Conservation (phyloP, 1,140 invertebrate genomes). For the Trichomalopsis sarcophagae region DNA sequence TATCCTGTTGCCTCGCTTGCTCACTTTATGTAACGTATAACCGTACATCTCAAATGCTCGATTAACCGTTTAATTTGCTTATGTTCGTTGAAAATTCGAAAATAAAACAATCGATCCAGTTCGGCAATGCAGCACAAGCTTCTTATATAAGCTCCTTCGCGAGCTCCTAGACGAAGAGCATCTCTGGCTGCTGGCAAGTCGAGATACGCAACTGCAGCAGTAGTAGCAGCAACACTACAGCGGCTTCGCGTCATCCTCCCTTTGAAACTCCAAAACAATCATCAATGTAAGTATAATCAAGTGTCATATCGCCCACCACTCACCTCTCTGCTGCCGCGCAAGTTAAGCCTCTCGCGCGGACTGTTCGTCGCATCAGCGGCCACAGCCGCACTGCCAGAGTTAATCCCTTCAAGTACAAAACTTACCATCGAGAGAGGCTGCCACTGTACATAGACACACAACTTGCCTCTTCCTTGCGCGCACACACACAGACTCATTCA, state of each 20-base stretch:
- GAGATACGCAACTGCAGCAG: background rate
- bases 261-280: slow-evolving; percentile 38
- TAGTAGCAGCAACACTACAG: background rate
- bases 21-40: too few species aligned
- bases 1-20: too few species aligned
- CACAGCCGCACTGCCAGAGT: slow-evolving; percentile 14
- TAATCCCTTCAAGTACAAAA: slow-evolving; percentile 37
- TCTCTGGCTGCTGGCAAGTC: background rate
- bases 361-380: slow-evolving; percentile 29
- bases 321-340: background rate
- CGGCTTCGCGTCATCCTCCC: background rate
- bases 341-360: background rate
- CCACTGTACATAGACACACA: background rate
- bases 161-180: background rate
- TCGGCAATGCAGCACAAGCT: background rate
- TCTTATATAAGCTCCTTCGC: background rate
- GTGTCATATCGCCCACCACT: background rate
- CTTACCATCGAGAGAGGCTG: background rate
- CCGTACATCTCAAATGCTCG: too few species aligned
- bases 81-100: background rate
- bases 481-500: background rate
- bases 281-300: slow-evolving; percentile 20
- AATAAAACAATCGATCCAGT: background rate
- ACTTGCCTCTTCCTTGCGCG: background rate
- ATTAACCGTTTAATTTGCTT: too few species aligned